These are phyloP conservation scores for Pygmarrhopalites habei DNA, from an alignment of 1,140 invertebrate species.

Conservation along the genomic window DNA sequence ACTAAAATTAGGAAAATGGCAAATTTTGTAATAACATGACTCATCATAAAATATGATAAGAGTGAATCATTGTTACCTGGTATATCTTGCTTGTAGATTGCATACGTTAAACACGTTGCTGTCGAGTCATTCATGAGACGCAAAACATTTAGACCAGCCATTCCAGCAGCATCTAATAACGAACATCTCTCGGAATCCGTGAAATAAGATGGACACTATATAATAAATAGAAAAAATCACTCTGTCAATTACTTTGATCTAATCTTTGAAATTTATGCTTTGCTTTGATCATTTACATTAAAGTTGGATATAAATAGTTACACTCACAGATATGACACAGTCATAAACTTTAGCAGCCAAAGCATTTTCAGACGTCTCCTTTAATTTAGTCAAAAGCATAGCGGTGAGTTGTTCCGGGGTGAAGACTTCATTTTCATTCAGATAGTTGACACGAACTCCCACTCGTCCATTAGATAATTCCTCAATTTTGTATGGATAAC, in stretches of 20 bases:
- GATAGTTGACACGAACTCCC: constrained; percentile 77
- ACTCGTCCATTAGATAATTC: constrained; percentile 62
- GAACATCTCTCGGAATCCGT: constrained; percentile 89
- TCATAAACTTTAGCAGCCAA: constrained; percentile 88
- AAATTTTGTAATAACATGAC: no score
- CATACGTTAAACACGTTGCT: constrained; percentile 88
- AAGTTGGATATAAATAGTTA: no score
- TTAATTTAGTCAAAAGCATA: constrained; percentile 95
- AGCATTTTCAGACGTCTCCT: constrained; percentile 78
- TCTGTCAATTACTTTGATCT: neutral
- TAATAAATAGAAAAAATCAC: constrained; percentile 30
- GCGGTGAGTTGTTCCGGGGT: constrained; percentile 91
- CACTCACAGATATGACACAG: constrained; percentile 83
- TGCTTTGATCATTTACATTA: no score
- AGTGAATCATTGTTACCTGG: no score
- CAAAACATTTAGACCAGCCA: constrained; percentile 85
- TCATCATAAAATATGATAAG: no score
- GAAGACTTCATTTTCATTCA: constrained; percentile 77
- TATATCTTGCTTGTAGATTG: constrained; percentile 96
- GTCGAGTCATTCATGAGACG: constrained; percentile 95
- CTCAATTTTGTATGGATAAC: constrained; percentile 66
- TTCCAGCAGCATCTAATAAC: constrained; percentile 77
- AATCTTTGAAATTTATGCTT: no score
- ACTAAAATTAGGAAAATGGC: no score
- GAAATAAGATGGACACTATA: constrained; percentile 79